These are phyloP conservation scores for Sesamia nonagrioides DNA, from an alignment of 1,140 invertebrate species.

Conservation along the genomic window DNA sequence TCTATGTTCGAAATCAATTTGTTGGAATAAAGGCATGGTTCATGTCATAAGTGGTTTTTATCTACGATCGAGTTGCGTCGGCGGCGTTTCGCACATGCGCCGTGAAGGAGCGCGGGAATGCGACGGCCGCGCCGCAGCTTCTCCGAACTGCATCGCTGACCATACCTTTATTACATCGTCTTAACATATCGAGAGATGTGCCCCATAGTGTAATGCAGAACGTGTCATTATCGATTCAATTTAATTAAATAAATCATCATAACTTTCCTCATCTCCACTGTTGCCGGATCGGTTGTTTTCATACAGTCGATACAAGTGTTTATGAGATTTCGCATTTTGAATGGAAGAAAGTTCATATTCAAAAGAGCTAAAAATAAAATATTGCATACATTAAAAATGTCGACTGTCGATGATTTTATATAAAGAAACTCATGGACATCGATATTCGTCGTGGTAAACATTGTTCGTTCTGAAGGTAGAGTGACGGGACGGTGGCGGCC, in stretches of 20 bases:
- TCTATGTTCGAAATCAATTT: slow-evolving; percentile 81
- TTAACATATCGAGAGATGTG: slow-evolving; percentile 64
- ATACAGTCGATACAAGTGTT: not conserved
- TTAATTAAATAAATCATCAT: slow-evolving; percentile 19
- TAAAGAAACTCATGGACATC: slow-evolving; percentile 46
- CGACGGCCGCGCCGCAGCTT: slow-evolving; percentile 67
- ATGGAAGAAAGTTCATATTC: not conserved
- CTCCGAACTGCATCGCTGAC: slow-evolving; percentile 72
- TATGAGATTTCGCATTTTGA: not conserved
- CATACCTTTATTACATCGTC: slow-evolving; percentile 59
- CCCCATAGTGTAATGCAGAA: slow-evolving; percentile 9
- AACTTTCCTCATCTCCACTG: not conserved
- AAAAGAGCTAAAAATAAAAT: slow-evolving; percentile 19
- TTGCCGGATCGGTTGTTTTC: not conserved
- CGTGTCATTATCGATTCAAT: slow-evolving; percentile 56
- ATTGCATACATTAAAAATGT: slow-evolving; percentile 32
- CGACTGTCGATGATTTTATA: slow-evolving; percentile 42
- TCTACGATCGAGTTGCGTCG: slow-evolving; percentile 79
- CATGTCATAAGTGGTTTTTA: slow-evolving; percentile 80
- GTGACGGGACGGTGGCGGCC: slow-evolving; percentile 63
- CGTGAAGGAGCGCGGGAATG: slow-evolving; percentile 63
- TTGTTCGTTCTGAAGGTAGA: slow-evolving; percentile 46
- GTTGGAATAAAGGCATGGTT: slow-evolving; percentile 76
- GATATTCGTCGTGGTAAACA: slow-evolving; percentile 49
- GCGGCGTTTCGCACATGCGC: slow-evolving; percentile 77